phyloP scores from a whole-genome alignment of 2,888 invertebrate genomes.

The Halictus ligatus region DNA sequence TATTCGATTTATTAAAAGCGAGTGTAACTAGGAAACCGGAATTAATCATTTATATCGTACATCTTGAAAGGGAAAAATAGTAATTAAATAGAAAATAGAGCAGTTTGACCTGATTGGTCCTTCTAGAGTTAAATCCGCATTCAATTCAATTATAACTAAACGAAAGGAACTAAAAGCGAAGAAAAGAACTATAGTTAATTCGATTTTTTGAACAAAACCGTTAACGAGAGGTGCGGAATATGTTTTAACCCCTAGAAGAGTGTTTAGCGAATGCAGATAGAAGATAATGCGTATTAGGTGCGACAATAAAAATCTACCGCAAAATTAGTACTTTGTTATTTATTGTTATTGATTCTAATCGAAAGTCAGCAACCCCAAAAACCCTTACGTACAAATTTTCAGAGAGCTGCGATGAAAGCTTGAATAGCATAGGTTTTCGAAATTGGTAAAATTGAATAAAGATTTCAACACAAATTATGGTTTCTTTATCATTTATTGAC shows the following conservation, averaged over 20 bases:
- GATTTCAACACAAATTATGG: neutral
- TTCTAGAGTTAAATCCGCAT: conserved; percentile 11
- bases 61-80: neutral
- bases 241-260: conserved; percentile 37
- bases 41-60: neutral
- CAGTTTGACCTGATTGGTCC: neutral
- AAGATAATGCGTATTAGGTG: conserved; percentile 48
- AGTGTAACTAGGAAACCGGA: neutral
- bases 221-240: conserved; percentile 16
- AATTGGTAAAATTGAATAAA: neutral
- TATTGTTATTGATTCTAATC: no score
- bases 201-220: conserved; percentile 1
- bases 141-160: neutral
- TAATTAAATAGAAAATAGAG: neutral
- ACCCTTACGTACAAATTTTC: no score
- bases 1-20: neutral
- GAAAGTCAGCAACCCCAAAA: neutral
- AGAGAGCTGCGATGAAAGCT: no score
- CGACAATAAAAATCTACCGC: conserved; percentile 55
- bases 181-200: neutral
- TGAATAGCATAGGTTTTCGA: neutral
- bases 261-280: conserved; percentile 33
- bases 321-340: conserved; percentile 37
- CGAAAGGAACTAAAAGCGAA: neutral
- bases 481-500: neutral